These are phyloP conservation scores for Lasioglossum calceatum DNA, from an alignment of 2,888 invertebrate genomes.

Conservation along the genomic window DNA sequence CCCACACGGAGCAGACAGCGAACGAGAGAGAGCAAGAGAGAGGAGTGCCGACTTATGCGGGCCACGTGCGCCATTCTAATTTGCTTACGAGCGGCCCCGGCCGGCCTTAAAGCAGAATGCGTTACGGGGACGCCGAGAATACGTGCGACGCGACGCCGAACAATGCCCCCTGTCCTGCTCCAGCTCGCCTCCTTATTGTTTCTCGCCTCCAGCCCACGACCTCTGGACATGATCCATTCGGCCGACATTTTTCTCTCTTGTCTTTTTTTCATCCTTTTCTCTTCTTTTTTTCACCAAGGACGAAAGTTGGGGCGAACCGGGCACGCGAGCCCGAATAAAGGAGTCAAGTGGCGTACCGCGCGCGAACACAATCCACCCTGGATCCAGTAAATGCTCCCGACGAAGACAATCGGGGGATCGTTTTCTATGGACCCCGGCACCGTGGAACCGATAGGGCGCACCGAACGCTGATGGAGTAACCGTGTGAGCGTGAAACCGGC, in stretches of 20 bases:
- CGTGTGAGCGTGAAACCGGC: background rate
- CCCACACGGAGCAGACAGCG: conserved; percentile 71
- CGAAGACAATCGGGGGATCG: conserved; percentile 3
- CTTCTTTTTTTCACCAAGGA: background rate
- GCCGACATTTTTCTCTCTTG: conserved; percentile 31
- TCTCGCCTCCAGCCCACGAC: conserved; percentile 33
- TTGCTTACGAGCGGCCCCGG: conserved; percentile 78
- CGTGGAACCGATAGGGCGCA: background rate
- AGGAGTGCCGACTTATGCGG: conserved; percentile 77
- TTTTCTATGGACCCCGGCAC: conserved; percentile 11
- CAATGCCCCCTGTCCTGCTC: conserved; percentile 65
- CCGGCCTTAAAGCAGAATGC: conserved; percentile 72
- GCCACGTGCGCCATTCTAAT: conserved; percentile 82
- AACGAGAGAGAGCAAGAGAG: conserved; percentile 1
- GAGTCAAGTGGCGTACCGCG: conserved; percentile 53
- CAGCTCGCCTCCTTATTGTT: conserved; percentile 66
- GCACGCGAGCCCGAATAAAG: conserved; percentile 50
- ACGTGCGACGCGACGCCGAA: conserved; percentile 68
- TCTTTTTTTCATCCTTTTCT: background rate
- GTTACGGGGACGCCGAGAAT: conserved; percentile 61
- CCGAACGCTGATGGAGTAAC: conserved; percentile 4
- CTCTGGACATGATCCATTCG: conserved; percentile 56
- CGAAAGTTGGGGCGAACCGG: conserved; percentile 8
- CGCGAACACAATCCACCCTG: conserved; percentile 13
- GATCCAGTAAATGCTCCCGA: conserved; percentile 26